Evolutionary conservation across 2,888 invertebrate species (phyloP).

Genomic region (Eristalis tenax): DNA sequence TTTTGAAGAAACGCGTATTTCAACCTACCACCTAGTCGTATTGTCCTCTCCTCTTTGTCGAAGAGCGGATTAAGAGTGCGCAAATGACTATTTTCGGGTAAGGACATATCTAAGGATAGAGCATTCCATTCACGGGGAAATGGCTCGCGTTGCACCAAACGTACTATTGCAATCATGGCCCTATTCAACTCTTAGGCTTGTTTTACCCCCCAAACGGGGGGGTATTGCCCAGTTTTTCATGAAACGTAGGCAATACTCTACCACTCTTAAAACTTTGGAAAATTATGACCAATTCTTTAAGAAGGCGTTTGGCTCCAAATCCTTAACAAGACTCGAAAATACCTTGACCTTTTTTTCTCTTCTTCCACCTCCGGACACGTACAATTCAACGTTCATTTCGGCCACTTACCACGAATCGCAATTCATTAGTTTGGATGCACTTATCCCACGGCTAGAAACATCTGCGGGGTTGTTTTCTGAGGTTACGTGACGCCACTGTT

Average conservation of each 20-base stretch:
- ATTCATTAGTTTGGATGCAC: no score
- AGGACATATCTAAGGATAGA: neutral
- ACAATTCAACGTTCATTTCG: no score
- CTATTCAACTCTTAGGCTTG: neutral
- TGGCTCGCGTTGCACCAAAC: conserved; percentile 12
- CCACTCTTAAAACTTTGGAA: neutral
- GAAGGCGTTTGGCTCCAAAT: no score
- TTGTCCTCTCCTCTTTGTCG: no score
- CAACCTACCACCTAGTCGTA: no score
- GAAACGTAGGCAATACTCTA: neutral
- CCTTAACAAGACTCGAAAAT: neutral
- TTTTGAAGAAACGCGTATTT: conserved; percentile 9
- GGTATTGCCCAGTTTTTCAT: neutral
- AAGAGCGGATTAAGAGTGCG: conserved; percentile 25
- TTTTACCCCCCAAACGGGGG: neutral
- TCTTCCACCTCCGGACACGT: no score
- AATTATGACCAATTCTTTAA: neutral
- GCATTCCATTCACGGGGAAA: conserved; percentile 32
- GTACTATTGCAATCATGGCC: neutral
- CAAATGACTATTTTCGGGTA: neutral
- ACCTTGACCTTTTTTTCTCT: no score
- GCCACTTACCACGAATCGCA: no score
- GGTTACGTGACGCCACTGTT: neutral
- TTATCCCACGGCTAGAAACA: no score
- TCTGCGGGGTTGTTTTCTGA: conserved; percentile 11